Conservation (phyloP, 2,113 vertebrate species). For the Cryptotis parvus region DNA sequence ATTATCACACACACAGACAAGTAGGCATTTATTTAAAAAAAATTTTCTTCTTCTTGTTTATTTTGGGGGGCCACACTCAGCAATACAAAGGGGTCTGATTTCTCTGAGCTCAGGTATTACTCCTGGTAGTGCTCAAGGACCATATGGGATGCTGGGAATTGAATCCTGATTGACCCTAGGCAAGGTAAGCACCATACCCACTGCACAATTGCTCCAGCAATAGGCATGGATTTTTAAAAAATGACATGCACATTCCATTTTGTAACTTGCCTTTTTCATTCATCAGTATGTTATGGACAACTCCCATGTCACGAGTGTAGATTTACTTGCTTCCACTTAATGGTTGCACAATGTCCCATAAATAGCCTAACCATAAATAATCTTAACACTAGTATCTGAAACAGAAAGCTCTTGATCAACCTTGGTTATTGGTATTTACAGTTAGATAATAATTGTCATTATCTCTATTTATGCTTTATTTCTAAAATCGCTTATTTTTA, state of each 20-base stretch:
- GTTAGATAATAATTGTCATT: neutral
- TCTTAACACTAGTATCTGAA: neutral
- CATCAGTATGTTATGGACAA: neutral
- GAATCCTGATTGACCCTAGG: too few species aligned
- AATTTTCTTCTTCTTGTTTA: too few species aligned
- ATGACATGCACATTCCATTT: slow-evolving; percentile 5
- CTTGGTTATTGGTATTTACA: neutral
- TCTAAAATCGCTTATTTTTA: slow-evolving; percentile 34
- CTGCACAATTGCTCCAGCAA: too few species aligned
- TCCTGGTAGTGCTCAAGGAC: too few species aligned
- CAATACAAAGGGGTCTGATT: too few species aligned
- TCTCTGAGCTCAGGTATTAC: too few species aligned
- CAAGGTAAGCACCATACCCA: too few species aligned
- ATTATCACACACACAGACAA: too few species aligned
- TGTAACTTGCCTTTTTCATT: neutral
- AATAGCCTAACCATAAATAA: slow-evolving; percentile 20
- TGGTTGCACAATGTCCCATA: neutral
- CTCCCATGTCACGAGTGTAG: neutral
- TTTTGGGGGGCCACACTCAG: too few species aligned
- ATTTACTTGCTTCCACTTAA: slow-evolving; percentile 3
- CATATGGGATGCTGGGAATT: too few species aligned
- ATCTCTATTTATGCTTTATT: neutral
- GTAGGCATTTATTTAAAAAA: too few species aligned
- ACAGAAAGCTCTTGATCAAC: slow-evolving; percentile 29
- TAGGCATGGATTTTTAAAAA: neutral